A percentile compares a stretch with the other conserved stretches of the same genome.
phyloP scores from a whole-genome alignment of 2,888 invertebrate genomes.

The Hydriomena furcata region DNA sequence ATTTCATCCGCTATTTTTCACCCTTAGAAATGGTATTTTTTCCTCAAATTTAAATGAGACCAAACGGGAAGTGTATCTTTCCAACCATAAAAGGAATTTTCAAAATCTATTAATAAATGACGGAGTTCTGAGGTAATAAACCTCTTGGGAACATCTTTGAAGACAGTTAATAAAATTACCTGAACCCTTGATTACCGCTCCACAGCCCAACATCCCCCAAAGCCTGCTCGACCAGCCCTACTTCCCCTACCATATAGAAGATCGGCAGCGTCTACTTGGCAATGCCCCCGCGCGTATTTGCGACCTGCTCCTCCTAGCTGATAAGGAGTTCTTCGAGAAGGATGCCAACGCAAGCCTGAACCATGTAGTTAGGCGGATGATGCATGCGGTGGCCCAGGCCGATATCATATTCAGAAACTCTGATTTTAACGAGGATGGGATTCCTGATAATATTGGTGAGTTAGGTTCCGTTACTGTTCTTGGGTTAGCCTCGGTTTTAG shows the following conservation, averaged over 20 bases:
- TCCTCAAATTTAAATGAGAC: no score
- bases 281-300: conserved; percentile 68
- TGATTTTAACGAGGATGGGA: conserved; percentile 79
- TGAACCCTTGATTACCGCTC: background rate
- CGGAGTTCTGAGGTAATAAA: no score
- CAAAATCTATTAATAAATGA: no score
- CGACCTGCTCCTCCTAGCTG: conserved; percentile 74
- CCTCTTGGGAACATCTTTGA: no score
- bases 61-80: no score
- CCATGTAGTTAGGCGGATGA: conserved; percentile 70
- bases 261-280: conserved; percentile 46
- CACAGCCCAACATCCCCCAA: background rate
- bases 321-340: conserved; percentile 71
- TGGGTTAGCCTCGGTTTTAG: no score
- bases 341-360: conserved; percentile 72
- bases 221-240: conserved; percentile 34
- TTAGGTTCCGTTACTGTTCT: no score
- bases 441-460: conserved; percentile 79
- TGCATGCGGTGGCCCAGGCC: conserved; percentile 77
- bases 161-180: no score
- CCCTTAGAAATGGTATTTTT: no score
- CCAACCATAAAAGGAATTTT: no score
- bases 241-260: conserved; percentile 60
- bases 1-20: no score
- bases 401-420: conserved; percentile 81